Evolutionary conservation across 1,140 invertebrate genomes (phyloP), one percentile per base, ranked within the genome.

Genomic region (Dinothrombium tinctorium): DNA sequence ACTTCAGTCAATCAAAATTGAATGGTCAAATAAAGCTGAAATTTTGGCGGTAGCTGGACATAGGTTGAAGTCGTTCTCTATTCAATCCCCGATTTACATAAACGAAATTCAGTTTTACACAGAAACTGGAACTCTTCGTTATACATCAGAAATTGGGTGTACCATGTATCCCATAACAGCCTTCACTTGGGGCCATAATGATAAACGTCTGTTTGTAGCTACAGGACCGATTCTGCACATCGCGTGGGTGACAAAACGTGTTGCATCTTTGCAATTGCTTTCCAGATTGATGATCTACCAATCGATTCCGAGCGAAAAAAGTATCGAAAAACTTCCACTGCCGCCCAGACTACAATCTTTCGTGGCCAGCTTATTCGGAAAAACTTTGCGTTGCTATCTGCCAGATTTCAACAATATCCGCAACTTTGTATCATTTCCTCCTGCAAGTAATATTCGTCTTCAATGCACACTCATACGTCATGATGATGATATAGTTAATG

Each of bases 391-490:
- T 78, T 92, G 84, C 57, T 86, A 82, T 56, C 76, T 95, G 37
- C 90, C 90, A 17, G 79, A 87, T 59, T 69, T 73, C 3, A 72
- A 71, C 47, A 75, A 77, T 40, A 60, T 96, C 21, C 68, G 86
- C 40, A 77, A 83, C 32, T 95, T 95, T 64, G 86, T 94, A 1
- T 87, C 81, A 25, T 71, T 77, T 20, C 83, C 87, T 3, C 86
- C 86, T 7, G 66, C 71, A 23, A 72, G 73, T 35, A 73, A 73
- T 41, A 78, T 76, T 12, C 70, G 86, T 11, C 62, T 92, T 8
- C 81, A 94, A 58, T 94, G 89, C 60, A 94, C 89, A 22, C 87
- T 96, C 81, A 73, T 96, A 38, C 67, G 89, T 3, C 81, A 94
- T 54, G 76, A 84, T 45, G 76, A 82, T 50, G 39, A 50, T 47